Evolutionary conservation across 2,888 invertebrate species (phyloP), one percentile per base, ranked within the genome.

Genomic region (Pachycephus smyrnensis): DNA sequence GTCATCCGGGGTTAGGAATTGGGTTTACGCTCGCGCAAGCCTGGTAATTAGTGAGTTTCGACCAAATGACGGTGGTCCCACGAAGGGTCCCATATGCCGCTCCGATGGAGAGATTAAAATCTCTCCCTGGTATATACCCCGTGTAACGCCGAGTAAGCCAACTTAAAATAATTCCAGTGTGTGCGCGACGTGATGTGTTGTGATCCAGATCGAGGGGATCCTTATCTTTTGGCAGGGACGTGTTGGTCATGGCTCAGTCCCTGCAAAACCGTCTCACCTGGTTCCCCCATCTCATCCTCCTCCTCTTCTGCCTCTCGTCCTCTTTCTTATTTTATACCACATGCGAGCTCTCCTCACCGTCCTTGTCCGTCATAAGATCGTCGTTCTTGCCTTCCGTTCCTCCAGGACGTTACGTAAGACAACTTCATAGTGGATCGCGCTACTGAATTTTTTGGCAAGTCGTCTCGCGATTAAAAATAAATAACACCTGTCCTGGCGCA

Each of bases 191-290:
- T 83, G 83, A 86, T 86, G 86, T 84, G 87, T 89, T 87, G 88
- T 88, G 89, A 90, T 90, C 90, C 88, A 89, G 88, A 90, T 90
- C 88, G 86, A 86, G 87, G 88, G 87, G 90, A 91, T 91, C 88
- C 81, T 90, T 90, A 91, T 91, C 91, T 90, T 81, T 78, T 75
- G 78, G 82, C 82, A 84, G 86, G 87, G 87, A 86, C 86, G 84
- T 85, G 83, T 82, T 83, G 86, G 90, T 91, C 88, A 90, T 86
- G 91, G 89, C 86, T 88, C 88, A 87, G 87, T 89, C 90, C 83
- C 84, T 86, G 87, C 88, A 83, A 88, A 89, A 90, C 87, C 87
- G 88, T 89, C 88, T 89, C 90, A 90, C 89, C 90, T 90, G 90
- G 90, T 89, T 86, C 86, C 86, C 84, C 86, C 84, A 79, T 78